phyloP scores from a whole-genome alignment of 1,140 invertebrate species.

The Bombus pyrosoma region DNA sequence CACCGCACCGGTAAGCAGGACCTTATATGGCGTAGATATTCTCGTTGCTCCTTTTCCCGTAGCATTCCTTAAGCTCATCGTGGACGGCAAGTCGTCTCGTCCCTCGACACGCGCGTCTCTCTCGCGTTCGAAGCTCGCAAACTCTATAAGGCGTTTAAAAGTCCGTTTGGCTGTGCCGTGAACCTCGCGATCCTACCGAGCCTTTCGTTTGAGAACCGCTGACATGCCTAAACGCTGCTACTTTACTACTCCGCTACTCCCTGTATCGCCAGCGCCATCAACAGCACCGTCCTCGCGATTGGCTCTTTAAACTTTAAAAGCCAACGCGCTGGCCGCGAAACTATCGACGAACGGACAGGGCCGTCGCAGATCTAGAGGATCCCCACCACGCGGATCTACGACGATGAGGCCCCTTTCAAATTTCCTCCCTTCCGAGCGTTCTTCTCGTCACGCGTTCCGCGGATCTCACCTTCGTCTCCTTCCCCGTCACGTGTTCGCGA shows the following conservation, averaged over 20 bases:
- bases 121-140: background rate
- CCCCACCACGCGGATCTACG: background rate
- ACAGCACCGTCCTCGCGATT: conserved; percentile 56
- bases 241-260: conserved; percentile 6
- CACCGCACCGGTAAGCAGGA: conserved; percentile 60
- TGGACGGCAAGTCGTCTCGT: conserved; percentile 28
- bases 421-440: conserved; percentile 47
- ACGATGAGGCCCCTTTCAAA: conserved; percentile 53
- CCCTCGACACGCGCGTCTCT: background rate
- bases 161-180: too few relatives aligned
- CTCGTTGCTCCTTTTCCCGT: conserved; percentile 30
- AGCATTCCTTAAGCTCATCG: conserved; percentile 57
- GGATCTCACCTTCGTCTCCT: too few relatives aligned
- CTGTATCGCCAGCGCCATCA: conserved; percentile 16
- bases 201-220: conserved; percentile 70
- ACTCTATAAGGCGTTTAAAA: background rate
- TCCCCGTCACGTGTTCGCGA: too few relatives aligned
- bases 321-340: conserved; percentile 69
- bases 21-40: conserved; percentile 69
- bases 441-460: too few relatives aligned
- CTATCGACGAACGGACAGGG: conserved; percentile 70
- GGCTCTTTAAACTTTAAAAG: conserved; percentile 82
- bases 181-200: background rate
- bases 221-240: conserved; percentile 67
- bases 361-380: conserved; percentile 18